Evolutionary conservation across 2,113 vertebrate genomes (phyloP).

Genomic region (Gorilla gorilla): DNA sequence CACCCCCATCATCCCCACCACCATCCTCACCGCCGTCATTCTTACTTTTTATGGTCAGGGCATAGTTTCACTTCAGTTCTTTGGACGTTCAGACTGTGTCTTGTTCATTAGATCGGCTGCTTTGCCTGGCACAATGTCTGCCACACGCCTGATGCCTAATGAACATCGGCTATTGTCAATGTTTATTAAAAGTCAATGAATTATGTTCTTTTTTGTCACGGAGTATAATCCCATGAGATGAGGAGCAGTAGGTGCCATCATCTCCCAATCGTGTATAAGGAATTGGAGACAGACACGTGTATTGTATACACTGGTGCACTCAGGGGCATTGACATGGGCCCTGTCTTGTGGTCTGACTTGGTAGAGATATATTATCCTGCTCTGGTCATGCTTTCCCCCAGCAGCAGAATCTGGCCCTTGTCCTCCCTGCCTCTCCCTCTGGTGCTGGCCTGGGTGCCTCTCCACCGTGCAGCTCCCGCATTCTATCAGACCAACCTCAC

Average conservation of each 20-base stretch:
- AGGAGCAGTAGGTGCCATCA: neutral
- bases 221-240: neutral
- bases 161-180: neutral
- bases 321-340: neutral
- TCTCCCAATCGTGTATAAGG: neutral
- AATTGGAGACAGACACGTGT: neutral
- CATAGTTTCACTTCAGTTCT: neutral
- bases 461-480: fast-evolving
- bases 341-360: neutral
- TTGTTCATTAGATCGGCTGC: neutral
- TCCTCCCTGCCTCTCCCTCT: neutral
- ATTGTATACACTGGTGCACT: neutral
- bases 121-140: neutral
- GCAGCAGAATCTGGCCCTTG: neutral
- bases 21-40: neutral
- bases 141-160: neutral
- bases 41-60: neutral
- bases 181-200: neutral
- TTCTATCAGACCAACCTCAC: neutral
- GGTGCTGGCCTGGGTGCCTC: neutral
- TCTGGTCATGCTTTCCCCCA: neutral
- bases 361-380: neutral
- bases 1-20: too few relatives aligned
- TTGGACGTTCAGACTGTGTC: neutral
- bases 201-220: neutral